Conservation (phyloP, 2,113 vertebrate genomes). For the Tapirus terrestris region DNA sequence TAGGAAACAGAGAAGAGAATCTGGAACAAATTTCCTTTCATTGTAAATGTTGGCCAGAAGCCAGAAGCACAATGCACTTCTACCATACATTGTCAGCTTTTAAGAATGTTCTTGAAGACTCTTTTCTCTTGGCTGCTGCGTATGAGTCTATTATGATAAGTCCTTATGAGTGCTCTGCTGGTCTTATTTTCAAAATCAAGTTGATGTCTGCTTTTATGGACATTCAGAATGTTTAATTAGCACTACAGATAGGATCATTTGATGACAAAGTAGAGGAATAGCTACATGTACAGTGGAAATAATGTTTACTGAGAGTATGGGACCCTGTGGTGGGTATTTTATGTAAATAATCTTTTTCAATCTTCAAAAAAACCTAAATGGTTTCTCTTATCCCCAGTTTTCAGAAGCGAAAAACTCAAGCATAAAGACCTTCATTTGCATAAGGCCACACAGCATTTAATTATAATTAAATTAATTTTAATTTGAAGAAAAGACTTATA, state of each 20-base stretch:
- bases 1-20: slow-evolving; percentile 38
- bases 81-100: background rate
- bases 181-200: background rate
- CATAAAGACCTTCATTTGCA: background rate
- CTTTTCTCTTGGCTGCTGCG: background rate
- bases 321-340: background rate
- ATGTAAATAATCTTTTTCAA: background rate
- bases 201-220: slow-evolving; percentile 7
- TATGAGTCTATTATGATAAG: background rate
- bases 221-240: background rate
- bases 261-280: background rate
- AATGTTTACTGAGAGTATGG: background rate
- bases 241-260: background rate
- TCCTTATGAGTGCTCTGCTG: background rate
- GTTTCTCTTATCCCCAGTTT: background rate
- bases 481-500: background rate
- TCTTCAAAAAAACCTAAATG: background rate
- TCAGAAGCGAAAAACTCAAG: background rate
- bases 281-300: background rate
- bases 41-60: background rate
- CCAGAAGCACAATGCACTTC: background rate
- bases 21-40: slow-evolving; percentile 1
- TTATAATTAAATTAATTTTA: background rate
- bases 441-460: background rate
- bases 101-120: background rate